These are phyloP conservation scores for Phengaris alcon DNA, from an alignment of 2,888 invertebrate genomes.

Conservation along the genomic window DNA sequence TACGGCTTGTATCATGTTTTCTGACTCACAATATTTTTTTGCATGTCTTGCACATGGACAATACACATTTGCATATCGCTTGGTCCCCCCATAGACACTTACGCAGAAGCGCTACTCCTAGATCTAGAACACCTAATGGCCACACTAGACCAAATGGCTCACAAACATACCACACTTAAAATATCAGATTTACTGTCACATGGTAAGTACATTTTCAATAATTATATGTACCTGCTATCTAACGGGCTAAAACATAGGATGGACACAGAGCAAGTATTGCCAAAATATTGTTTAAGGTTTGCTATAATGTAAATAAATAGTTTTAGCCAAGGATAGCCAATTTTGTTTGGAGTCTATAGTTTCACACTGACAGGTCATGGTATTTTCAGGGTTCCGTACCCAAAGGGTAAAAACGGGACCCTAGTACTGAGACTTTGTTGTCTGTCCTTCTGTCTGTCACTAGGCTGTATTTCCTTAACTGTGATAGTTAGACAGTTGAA, in stretches of 20 bases:
- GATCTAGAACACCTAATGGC: slow-evolving; percentile 79
- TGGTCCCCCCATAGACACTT: slow-evolving; percentile 72
- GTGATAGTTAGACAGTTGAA: no score
- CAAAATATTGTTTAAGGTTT: neutral
- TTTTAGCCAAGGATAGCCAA: neutral
- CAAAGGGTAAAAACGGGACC: no score
- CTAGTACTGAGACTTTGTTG: no score
- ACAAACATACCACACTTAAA: slow-evolving; percentile 75
- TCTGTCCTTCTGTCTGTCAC: no score
- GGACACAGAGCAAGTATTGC: neutral
- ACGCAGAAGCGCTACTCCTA: slow-evolving; percentile 77
- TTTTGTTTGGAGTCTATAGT: neutral
- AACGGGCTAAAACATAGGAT: neutral
- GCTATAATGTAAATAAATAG: neutral
- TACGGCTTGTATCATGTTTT: slow-evolving; percentile 41
- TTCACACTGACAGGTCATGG: no score
- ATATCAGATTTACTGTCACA: slow-evolving; percentile 74
- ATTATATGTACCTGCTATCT: neutral
- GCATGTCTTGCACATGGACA: slow-evolving; percentile 79
- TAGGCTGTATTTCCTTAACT: no score
- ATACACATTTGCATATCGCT: slow-evolving; percentile 62
- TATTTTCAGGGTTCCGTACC: no score
- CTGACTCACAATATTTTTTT: slow-evolving; percentile 61
- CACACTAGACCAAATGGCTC: slow-evolving; percentile 78
- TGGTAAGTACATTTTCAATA: slow-evolving; percentile 59